Evolutionary conservation across 2,113 vertebrate genomes (phyloP), one percentile per base, ranked within the genome.

Genomic region (Poecilia latipinna): DNA sequence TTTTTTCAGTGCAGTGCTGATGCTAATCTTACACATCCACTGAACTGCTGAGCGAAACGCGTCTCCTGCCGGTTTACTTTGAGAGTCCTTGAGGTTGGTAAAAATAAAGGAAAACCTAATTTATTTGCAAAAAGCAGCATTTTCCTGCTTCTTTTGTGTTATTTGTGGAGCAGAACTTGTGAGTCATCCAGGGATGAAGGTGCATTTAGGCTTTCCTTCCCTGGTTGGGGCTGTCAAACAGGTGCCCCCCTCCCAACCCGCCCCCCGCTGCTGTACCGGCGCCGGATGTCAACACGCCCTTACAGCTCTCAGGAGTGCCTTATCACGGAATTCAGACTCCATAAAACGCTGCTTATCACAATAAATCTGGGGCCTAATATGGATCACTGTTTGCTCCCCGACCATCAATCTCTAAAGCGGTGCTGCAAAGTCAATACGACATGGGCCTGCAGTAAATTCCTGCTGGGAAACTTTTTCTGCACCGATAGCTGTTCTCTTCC

Each of bases 331-430:
- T 77, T 83, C 82, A 77, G 86, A 82, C 88, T 83, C 90, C 74
- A 90, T 91, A 91, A 92, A 91, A 85, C 4, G 22, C 79, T 68
- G 68, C 79, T 88, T 75, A 89, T 90, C 87, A 85, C 88, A 86
- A 77, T 91, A 90, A 89, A 90, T 78, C 87, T 90, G 85, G 68
- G 31, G 68, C 78, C 79, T 90, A 86, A 85, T 82, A 79, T 39
- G 82, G 86, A 88, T 88, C 80, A 39, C 68, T 8, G 65, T 88
- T 83, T 84, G 75, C 84, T 83, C 70, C 67, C 2, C 28, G 8
- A 0, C n/a, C 84, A 90, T 91, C 78, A 73, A 86, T 89, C 87
- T 78, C 51, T 13, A 87, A 70, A 63, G 65, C 68, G 70, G 64
- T 28, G 54, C 37, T 10, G 77, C 74, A 77, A 83, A 88, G 79